These are phyloP conservation scores for Choreutis nemorana DNA, from an alignment of 2,888 invertebrate genomes.

Conservation along the genomic window DNA sequence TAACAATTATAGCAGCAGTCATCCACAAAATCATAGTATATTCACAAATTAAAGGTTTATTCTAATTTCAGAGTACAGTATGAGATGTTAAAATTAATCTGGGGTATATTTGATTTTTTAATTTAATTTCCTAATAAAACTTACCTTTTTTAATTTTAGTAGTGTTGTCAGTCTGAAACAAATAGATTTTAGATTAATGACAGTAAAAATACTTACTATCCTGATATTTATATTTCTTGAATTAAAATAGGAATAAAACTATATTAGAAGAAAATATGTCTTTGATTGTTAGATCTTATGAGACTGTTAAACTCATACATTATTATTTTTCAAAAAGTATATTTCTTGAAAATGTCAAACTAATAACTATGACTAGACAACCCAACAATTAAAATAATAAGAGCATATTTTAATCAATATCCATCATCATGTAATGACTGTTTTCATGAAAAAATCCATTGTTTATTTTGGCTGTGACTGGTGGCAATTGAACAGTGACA, in stretches of 20 bases:
- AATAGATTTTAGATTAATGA: conserved; percentile 20
- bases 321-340: no score
- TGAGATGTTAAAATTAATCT: no score
- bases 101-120: no score
- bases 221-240: conserved; percentile 6
- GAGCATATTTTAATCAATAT: conserved; percentile 33
- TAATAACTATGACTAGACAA: conserved; percentile 19
- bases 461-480: conserved; percentile 23
- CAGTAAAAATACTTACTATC: conserved; percentile 14
- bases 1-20: no score
- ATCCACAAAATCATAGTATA: no score
- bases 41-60: no score
- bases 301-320: conserved; percentile 17
- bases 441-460: conserved; percentile 35
- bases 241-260: no score
- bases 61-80: no score
- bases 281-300: conserved; percentile 11
- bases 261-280: conserved; percentile 5
- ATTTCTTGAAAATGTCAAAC: conserved; percentile 6
- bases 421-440: no score
- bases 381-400: conserved; percentile 29
- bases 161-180: conserved; percentile 65
- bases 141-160: conserved; percentile 65
- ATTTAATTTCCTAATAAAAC: no score
- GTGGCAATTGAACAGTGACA: conserved; percentile 40